Evolutionary conservation across 1,140 invertebrate genomes (phyloP).

Genomic region (Bilobella aurantiaca): DNA sequence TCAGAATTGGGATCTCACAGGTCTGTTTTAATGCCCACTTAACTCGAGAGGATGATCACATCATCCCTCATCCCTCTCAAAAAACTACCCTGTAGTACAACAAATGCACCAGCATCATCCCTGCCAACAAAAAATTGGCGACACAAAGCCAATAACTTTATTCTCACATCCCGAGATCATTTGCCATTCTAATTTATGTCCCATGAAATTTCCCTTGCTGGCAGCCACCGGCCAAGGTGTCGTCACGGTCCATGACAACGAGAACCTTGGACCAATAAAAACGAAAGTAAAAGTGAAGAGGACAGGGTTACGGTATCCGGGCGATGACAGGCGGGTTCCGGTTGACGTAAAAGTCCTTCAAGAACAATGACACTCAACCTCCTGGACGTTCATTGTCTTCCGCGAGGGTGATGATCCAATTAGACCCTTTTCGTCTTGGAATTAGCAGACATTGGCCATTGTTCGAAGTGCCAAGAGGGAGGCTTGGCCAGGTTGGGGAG

Average conservation of each 20-base stretch:
- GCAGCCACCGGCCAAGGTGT: too few species aligned
- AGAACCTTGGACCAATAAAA: too few species aligned
- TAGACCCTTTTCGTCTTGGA: neutral
- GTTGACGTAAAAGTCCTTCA: neutral
- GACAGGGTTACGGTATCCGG: too few species aligned
- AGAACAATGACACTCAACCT: neutral
- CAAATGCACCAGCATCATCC: neutral
- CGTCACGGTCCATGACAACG: too few species aligned
- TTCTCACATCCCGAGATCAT: neutral
- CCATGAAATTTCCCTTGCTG: neutral
- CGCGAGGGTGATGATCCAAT: neutral
- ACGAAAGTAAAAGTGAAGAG: too few species aligned
- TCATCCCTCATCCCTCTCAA: too few species aligned
- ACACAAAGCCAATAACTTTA: slow-evolving; percentile 19
- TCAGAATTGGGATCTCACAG: too few species aligned
- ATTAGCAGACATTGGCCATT: neutral
- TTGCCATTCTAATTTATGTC: neutral
- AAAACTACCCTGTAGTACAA: neutral
- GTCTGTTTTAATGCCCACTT: too few species aligned
- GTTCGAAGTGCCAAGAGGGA: neutral
- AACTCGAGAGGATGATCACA: too few species aligned
- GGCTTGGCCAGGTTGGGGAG: slow-evolving; percentile 2
- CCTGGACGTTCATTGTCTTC: neutral
- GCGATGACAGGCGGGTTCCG: neutral
- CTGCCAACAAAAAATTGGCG: slow-evolving; percentile 22